Conservation (phyloP, 2,113 vertebrate genomes). For the Hydropotes inermis region DNA sequence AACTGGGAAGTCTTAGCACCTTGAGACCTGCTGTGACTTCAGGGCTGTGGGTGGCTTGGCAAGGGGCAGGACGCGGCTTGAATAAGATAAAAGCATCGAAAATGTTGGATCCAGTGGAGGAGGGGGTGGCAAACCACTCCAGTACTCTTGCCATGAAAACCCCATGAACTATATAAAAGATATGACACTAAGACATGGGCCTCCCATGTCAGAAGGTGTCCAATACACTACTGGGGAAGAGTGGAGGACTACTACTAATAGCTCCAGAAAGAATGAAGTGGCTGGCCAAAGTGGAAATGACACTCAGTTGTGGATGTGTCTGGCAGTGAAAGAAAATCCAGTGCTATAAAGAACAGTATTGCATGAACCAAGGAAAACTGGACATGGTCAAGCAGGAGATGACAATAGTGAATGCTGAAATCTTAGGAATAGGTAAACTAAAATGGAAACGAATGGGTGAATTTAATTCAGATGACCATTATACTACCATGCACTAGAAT, state of each 20-base stretch:
- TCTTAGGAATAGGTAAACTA: background rate
- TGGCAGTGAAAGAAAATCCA: background rate
- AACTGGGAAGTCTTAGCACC: background rate
- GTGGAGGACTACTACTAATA: background rate
- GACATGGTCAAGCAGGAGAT: background rate
- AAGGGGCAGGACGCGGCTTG: rapidly evolving
- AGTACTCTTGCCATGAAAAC: background rate
- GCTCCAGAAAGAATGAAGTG: background rate
- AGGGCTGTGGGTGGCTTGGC: background rate
- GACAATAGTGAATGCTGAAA: background rate
- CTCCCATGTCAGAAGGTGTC: background rate
- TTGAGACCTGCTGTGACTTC: background rate
- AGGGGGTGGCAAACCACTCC: background rate
- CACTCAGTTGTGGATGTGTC: background rate
- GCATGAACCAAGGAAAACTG: background rate
- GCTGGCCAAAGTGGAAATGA: background rate
- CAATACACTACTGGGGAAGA: background rate
- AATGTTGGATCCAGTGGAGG: background rate
- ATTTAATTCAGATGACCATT: background rate
- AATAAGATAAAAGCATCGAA: background rate
- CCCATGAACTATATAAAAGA: background rate
- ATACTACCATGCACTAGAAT: background rate
- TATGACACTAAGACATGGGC: background rate
- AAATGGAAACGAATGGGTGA: background rate
- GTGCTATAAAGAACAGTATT: background rate